Evolutionary conservation across 1,140 invertebrate genomes (phyloP).

Genomic region (Pachypsylla venusta): DNA sequence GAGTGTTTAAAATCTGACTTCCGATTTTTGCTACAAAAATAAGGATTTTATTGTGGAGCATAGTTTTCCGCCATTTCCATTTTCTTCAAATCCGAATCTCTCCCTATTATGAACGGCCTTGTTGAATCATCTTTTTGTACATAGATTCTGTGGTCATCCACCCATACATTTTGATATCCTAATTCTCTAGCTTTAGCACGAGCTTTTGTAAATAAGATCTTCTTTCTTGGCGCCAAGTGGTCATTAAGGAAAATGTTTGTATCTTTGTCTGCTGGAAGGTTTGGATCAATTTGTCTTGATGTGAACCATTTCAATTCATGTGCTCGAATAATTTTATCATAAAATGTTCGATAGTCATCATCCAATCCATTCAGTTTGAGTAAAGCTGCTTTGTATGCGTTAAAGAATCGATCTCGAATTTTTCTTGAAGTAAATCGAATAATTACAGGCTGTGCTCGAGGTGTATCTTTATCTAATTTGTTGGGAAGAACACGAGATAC

Average conservation of each 20-base stretch:
- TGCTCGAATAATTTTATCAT: constrained; percentile 1
- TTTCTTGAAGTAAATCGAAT: neutral
- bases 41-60: no score
- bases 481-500: neutral
- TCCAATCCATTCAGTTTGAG: neutral
- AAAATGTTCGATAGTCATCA: neutral
- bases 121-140: constrained; percentile 3
- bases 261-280: neutral
- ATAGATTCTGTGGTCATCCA: neutral
- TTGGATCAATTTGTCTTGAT: neutral
- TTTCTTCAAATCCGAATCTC: neutral
- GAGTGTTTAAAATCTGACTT: no score
- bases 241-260: constrained; percentile 1
- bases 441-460: constrained; percentile 1
- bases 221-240: neutral
- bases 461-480: neutral
- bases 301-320: neutral
- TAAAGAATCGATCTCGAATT: neutral
- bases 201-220: neutral
- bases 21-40: no score
- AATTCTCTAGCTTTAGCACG: neutral
- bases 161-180: neutral
- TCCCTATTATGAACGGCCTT: constrained; percentile 2
- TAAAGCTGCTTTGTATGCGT: neutral
- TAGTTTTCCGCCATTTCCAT: neutral